phyloP scores from a whole-genome alignment of 92 coral and sea anemone species.

The Zoanthus sociatus region DNA sequence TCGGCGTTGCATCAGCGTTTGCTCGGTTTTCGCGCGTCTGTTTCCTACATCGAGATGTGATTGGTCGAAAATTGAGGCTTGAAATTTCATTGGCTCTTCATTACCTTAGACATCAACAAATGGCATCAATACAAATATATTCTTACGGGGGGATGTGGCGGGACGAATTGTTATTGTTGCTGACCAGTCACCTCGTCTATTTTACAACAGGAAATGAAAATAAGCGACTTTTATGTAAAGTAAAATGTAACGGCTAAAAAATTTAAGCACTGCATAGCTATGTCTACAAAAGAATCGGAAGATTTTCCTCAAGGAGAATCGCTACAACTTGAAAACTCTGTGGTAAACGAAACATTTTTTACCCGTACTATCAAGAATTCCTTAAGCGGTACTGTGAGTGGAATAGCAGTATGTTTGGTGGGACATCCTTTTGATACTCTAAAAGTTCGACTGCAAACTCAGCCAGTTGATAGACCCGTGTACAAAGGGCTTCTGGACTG shows the following conservation, averaged over 20 bases:
- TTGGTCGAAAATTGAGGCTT: conserved; percentile 47
- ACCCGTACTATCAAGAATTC: conserved; percentile 81
- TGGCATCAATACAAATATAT: neutral
- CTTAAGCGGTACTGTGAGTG: conserved; percentile 84
- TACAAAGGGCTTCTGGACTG: conserved; percentile 86
- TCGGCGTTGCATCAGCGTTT: conserved; percentile 2
- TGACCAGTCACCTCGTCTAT: too few relatives aligned
- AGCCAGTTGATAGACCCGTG: conserved; percentile 83
- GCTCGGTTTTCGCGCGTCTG: conserved; percentile 72
- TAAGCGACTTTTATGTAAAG: neutral
- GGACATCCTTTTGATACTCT: conserved; percentile 94
- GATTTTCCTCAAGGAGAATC: neutral
- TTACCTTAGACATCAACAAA: conserved; percentile 54
- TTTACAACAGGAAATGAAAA: neutral
- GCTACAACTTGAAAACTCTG: neutral
- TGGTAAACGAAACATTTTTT: conserved; percentile 57
- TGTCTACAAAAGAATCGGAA: conserved; percentile 59
- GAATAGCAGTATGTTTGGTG: conserved; percentile 88
- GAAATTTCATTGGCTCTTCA: conserved; percentile 62
- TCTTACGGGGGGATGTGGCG: conserved; percentile 8
- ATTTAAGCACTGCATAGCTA: conserved; percentile 39
- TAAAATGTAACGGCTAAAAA: neutral
- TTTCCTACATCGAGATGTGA: conserved; percentile 38
- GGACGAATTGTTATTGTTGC: neutral
- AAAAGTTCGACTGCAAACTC: conserved; percentile 90